Conservation (phyloP, 2,888 invertebrate species). For the Tenodera sinensis region DNA sequence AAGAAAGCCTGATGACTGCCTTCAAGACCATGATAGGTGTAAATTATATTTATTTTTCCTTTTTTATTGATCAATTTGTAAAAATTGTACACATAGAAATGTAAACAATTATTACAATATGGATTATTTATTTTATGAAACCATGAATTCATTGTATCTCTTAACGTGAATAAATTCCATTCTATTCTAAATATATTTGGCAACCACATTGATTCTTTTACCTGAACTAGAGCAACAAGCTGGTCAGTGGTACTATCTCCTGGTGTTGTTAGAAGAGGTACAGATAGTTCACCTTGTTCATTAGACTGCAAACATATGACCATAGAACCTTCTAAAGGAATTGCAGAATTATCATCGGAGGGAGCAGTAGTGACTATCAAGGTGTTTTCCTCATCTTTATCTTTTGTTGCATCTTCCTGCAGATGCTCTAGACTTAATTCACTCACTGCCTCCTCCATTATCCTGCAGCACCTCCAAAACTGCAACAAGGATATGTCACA, state of each 20-base stretch:
- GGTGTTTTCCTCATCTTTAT: not conserved
- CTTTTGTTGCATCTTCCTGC: not conserved
- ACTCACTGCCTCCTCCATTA: not conserved
- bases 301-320: not conserved
- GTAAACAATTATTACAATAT: too few species aligned
- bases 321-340: not conserved
- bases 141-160: too few species aligned
- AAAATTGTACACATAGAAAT: too few species aligned
- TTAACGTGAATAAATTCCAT: too few species aligned
- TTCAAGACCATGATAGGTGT: too few species aligned
- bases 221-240: not conserved
- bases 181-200: too few species aligned
- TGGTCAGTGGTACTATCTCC: not conserved
- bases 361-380: not conserved
- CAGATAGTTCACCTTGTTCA: not conserved
- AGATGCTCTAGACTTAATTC: not conserved
- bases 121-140: too few species aligned
- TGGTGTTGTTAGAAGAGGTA: not conserved
- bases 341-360: too few species aligned
- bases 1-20: too few species aligned
- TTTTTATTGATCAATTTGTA: too few species aligned
- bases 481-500: not conserved
- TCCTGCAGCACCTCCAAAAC: not conserved
- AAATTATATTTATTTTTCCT: too few species aligned
- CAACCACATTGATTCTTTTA: not conserved